phyloP scores from a whole-genome alignment of 2,797 vertebrate genomes.

The Sternotherus odoratus region DNA sequence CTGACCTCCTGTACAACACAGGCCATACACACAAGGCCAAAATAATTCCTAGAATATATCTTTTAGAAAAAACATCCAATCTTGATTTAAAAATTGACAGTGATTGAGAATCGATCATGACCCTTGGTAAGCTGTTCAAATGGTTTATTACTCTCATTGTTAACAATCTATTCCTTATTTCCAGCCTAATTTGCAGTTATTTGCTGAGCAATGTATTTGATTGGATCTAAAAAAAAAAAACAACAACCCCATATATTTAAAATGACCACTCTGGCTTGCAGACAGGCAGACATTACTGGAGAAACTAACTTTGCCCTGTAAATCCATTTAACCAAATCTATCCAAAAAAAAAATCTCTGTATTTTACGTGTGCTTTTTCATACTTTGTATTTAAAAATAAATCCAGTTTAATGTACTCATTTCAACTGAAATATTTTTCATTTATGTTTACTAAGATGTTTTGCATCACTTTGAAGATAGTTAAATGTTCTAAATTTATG shows the following conservation, averaged over 20 bases:
- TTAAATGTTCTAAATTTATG: background rate
- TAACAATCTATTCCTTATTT: background rate
- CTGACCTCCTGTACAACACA: background rate
- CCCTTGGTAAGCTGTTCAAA: background rate
- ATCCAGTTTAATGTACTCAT: background rate
- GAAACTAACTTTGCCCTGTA: background rate
- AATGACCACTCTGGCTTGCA: background rate
- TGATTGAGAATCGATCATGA: background rate
- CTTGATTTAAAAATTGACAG: background rate
- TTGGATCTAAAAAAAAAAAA: background rate
- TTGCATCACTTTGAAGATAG: background rate
- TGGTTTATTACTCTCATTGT: background rate
- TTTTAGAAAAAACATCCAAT: background rate
- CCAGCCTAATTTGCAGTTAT: background rate
- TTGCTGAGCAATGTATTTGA: background rate
- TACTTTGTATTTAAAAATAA: background rate
- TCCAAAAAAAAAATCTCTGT: background rate
- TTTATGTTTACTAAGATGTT: background rate
- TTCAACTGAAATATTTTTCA: background rate
- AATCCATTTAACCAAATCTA: background rate
- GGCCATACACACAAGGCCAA: background rate
- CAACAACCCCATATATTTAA: background rate
- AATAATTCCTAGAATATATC: background rate
- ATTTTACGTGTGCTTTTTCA: background rate
- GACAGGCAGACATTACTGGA: background rate